These are phyloP conservation scores for Percopsis omiscomaycus DNA, from an alignment of 2,797 vertebrate genomes.

Conservation along the genomic window DNA sequence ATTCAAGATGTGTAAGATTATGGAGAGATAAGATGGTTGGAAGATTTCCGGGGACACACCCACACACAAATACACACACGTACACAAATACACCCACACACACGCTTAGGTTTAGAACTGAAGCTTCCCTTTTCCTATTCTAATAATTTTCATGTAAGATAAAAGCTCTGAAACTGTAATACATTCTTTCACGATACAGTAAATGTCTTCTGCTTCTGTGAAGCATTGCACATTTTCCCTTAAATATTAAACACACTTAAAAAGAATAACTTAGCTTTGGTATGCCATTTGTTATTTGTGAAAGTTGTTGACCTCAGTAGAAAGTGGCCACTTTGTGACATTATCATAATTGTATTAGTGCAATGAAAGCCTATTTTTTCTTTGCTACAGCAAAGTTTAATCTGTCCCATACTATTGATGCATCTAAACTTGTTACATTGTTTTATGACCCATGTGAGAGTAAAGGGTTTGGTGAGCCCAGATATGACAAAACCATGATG, in stretches of 20 bases:
- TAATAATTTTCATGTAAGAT: slow-evolving; percentile 67
- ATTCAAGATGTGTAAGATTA: slow-evolving; percentile 75
- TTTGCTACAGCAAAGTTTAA: slow-evolving; percentile 48
- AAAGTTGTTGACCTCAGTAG: slow-evolving; percentile 83
- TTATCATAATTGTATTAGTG: slow-evolving; percentile 72
- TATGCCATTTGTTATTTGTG: slow-evolving; percentile 76
- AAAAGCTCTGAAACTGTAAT: slow-evolving; percentile 63
- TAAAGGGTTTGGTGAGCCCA: slow-evolving; percentile 46
- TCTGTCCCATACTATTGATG: slow-evolving; percentile 56
- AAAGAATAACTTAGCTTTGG: slow-evolving; percentile 82
- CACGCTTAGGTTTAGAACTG: slow-evolving; percentile 56
- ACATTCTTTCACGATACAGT: slow-evolving; percentile 72
- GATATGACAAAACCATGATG: slow-evolving; percentile 61
- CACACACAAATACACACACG: slow-evolving; percentile 41
- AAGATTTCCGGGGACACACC: slow-evolving; percentile 71
- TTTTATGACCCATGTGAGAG: slow-evolving; percentile 73
- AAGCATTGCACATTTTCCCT: slow-evolving; percentile 95
- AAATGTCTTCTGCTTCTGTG: slow-evolving; percentile 74
- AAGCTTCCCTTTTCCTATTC: slow-evolving; percentile 83
- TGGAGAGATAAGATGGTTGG: slow-evolving; percentile 69
- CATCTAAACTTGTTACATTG: slow-evolving; percentile 43
- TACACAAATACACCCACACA: slow-evolving; percentile 27
- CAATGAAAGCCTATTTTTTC: slow-evolving; percentile 73
- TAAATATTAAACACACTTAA: slow-evolving; percentile 73
- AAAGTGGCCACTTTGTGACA: slow-evolving; percentile 70